phyloP scores from a whole-genome alignment of 2,888 invertebrate species.

The Stenchaetothrips biformis region DNA sequence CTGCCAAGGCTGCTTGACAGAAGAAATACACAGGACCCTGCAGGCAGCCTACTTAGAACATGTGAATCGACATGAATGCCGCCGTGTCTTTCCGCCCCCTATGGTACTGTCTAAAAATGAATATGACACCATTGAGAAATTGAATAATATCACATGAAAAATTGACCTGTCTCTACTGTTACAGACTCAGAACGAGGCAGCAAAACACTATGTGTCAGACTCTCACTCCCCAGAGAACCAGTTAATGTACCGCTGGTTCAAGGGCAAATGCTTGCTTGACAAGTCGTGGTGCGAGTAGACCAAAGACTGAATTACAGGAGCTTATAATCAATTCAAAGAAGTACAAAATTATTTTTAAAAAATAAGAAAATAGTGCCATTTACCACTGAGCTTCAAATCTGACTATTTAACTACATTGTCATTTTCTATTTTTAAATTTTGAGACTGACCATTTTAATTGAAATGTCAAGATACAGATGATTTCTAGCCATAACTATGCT shows the following conservation, averaged over 20 bases:
- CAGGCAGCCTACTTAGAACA: constrained; percentile 73
- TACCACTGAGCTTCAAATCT: not conserved
- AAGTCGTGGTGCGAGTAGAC: constrained; percentile 62
- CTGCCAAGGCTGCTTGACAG: constrained; percentile 70
- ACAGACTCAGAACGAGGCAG: constrained; percentile 36
- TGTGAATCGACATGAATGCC: constrained; percentile 70
- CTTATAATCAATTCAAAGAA: not conserved
- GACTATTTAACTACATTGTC: too few relatives aligned
- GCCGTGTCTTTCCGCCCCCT: constrained; percentile 73
- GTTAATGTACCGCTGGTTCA: constrained; percentile 77
- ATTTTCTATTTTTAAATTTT: too few relatives aligned
- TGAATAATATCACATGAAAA: constrained; percentile 19
- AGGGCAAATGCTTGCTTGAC: constrained; percentile 81
- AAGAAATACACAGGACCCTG: constrained; percentile 55
- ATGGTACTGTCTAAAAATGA: constrained; percentile 49
- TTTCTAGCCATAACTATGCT: too few relatives aligned
- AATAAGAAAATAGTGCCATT: not conserved
- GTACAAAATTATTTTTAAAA: not conserved
- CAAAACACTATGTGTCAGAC: constrained; percentile 45
- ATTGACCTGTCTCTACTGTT: constrained; percentile 29
- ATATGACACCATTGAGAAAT: constrained; percentile 24
- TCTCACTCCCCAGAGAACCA: constrained; percentile 63
- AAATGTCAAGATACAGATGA: too few relatives aligned
- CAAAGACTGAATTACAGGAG: not conserved
- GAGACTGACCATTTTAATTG: too few relatives aligned